Evolutionary conservation across 1,140 invertebrate genomes (phyloP), one percentile per base, ranked within the genome.

Genomic region (Tenebrio molitor): DNA sequence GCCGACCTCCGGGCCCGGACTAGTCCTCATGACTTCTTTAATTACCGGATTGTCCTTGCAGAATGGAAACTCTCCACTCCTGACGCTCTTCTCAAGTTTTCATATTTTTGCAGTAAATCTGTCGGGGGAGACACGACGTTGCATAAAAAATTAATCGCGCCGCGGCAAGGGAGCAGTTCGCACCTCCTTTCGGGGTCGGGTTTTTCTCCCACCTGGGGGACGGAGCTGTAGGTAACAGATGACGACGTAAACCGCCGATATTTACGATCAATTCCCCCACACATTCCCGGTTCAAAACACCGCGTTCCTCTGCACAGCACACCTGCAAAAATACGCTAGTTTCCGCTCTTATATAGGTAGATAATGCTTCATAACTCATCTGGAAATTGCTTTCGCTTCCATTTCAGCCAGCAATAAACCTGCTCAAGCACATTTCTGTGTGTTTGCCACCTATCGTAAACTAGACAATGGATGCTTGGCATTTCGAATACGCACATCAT

Each of bases 291-390:
- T 72, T 74, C n/a, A 71, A 72, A 76, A 74, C 74, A 76, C 73
- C 74, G 74, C 72, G 62, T 76, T 78, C 74, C 77, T 74, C 66
- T 58, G 44, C 62, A 36, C 70, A 65, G 74, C 76, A 75, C 80
- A 81, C 80, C 80, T 81, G 80, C 78, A 80, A 80, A 81, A 81
- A 80, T 80, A 80, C 78, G 73, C 77, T 76, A 79, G 78, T 80
- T 79, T 80, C 78, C 76, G 65, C 75, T 74, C 73, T 73, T 74
- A 77, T 76, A 76, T 81, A 81, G 79, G 79, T 81, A 81, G 79
- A 81, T 81, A 81, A 81, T 81, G 79, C 73, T 64, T 79, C 74
- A 81, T 81, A 81, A 81, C 77, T 81, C 80, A 81, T 80, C 75
- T 62, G 63, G 72, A 78, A 81, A 81, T 81, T 80, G 80, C 78